Percentiles rank a stretch among this genome's conserved stretches.
These are phyloP conservation scores for Hyperopisus bebe DNA, from an alignment of 2,113 vertebrate species.

Conservation along the genomic window DNA sequence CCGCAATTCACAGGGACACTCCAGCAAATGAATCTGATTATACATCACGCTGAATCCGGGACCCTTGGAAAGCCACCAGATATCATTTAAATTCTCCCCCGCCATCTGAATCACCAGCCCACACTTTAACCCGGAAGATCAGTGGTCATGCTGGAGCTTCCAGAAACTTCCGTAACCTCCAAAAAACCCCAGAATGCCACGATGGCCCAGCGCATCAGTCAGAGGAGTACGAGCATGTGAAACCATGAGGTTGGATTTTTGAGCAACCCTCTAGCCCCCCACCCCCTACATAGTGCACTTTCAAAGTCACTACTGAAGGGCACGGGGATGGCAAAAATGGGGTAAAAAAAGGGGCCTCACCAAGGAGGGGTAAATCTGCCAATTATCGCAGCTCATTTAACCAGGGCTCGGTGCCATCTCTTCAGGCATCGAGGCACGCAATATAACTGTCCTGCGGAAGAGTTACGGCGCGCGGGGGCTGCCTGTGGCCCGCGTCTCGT, in stretches of 20 bases:
- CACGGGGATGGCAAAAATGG: constrained; percentile 55
- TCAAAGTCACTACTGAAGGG: constrained; percentile 87
- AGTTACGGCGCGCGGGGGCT: constrained; percentile 75
- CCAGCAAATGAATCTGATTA: not conserved
- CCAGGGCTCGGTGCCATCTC: constrained; percentile 78
- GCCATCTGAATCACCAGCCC: not conserved
- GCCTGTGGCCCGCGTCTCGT: constrained; percentile 74
- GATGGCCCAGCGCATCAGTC: not conserved
- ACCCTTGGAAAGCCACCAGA: not conserved
- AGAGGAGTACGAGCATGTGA: not conserved
- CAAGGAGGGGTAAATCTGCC: constrained; percentile 89
- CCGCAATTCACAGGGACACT: not conserved
- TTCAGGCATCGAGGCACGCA: constrained; percentile 67
- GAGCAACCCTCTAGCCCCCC: not conserved
- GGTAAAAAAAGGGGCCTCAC: constrained; percentile 61
- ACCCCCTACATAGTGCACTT: constrained; percentile 31
- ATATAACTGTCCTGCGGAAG: constrained; percentile 82
- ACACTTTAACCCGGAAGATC: not conserved
- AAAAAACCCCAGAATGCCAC: not conserved
- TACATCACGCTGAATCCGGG: not conserved
- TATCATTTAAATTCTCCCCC: not conserved
- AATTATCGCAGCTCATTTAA: constrained; percentile 90
- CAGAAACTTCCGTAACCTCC: not conserved
- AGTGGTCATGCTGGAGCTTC: not conserved
- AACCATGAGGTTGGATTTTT: not conserved